phyloP scores from a whole-genome alignment of 2,797 vertebrate genomes.

The Centropyge bicolor region DNA sequence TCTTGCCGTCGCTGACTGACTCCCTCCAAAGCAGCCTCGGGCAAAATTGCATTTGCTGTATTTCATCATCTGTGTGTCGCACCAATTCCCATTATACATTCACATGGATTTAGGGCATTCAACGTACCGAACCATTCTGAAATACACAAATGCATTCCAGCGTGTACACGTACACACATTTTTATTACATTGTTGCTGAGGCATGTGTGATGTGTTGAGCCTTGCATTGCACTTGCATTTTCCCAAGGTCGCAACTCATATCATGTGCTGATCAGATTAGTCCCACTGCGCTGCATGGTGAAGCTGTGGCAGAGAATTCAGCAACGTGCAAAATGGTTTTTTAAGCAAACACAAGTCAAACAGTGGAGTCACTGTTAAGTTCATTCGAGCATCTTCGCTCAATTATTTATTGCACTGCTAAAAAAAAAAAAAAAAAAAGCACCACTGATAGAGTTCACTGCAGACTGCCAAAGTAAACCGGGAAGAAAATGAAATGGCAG shows the following conservation, averaged over 20 bases:
- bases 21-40: constrained; percentile 26
- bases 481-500: background rate
- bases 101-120: constrained; percentile 44
- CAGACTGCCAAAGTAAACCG: constrained; percentile 20
- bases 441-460: constrained; percentile 11
- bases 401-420: constrained; percentile 47
- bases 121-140: constrained; percentile 19
- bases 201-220: background rate
- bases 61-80: constrained; percentile 48
- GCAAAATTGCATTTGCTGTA: constrained; percentile 29
- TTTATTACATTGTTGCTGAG: background rate
- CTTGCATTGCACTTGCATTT: background rate
- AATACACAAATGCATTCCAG: constrained; percentile 3
- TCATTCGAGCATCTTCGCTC: constrained; percentile 31
- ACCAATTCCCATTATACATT: constrained; percentile 42
- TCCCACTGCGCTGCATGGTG: background rate
- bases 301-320: constrained; percentile 24
- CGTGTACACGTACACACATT: background rate
- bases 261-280: constrained; percentile 22
- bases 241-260: constrained; percentile 17
- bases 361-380: constrained; percentile 24
- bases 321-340: background rate
- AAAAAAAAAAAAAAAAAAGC: constrained; percentile 47
- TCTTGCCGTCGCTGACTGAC: background rate
- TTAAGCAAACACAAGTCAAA: constrained; percentile 39